phyloP scores from a whole-genome alignment of 2,888 invertebrate genomes.

The Gortyna flavago region DNA sequence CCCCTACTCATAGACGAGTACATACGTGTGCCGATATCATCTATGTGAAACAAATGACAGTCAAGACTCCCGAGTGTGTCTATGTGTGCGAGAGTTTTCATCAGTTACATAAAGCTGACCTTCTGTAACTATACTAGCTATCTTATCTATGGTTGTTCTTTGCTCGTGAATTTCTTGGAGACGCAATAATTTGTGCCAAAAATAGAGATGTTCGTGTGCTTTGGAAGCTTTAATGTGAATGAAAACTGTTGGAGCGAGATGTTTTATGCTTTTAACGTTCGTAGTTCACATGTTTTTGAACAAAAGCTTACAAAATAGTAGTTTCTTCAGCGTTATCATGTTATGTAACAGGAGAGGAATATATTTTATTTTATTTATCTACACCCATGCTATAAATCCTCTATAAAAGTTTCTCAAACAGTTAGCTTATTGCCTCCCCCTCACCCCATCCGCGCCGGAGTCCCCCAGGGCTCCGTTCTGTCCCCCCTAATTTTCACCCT shows the following conservation, averaged over 20 bases:
- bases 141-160: slow-evolving; percentile 3
- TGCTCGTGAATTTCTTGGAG: slow-evolving; percentile 14
- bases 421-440: no score
- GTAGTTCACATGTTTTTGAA: background rate
- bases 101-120: background rate
- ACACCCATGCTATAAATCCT: no score
- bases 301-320: background rate
- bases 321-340: background rate
- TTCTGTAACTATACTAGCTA: slow-evolving; percentile 3
- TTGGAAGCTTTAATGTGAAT: slow-evolving; percentile 18
- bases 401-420: no score
- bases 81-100: background rate
- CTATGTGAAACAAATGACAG: background rate
- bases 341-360: background rate
- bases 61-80: background rate
- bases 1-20: background rate
- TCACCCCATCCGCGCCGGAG: no score
- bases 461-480: no score
- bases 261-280: background rate
- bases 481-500: no score
- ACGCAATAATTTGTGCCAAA: slow-evolving; percentile 39
- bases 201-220: slow-evolving; percentile 36
- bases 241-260: slow-evolving; percentile 1
- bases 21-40: background rate
- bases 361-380: no score